These are phyloP conservation scores for Caloenas nicobarica DNA, from an alignment of 2,113 vertebrate genomes.

Conservation along the genomic window DNA sequence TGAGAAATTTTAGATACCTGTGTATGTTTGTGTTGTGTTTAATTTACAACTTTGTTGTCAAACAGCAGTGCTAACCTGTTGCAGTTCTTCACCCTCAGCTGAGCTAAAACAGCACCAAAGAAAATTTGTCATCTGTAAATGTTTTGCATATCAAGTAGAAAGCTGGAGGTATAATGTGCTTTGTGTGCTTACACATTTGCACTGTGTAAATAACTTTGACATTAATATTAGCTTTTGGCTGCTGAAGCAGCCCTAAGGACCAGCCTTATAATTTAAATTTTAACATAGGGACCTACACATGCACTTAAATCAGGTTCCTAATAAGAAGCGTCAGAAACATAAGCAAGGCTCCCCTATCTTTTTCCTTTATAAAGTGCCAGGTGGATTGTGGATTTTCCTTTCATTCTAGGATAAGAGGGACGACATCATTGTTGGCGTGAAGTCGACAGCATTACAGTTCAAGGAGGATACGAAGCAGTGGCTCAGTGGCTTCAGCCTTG, in stretches of 20 bases:
- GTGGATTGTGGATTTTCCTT: not conserved
- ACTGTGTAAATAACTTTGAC: not conserved
- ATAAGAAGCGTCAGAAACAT: not conserved
- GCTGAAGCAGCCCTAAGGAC: not conserved
- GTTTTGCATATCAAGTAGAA: not conserved
- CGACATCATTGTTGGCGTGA: conserved; percentile 86
- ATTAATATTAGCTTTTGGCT: not conserved
- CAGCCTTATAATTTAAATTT: not conserved
- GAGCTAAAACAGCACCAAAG: not conserved
- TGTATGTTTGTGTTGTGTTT: not conserved
- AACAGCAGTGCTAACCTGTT: not conserved
- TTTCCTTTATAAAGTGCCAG: not conserved
- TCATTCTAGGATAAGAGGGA: conserved; percentile 88
- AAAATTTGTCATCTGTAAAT: not conserved
- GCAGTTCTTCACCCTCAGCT: not conserved
- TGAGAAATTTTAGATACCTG: not conserved
- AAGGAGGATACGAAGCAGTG: conserved; percentile 87
- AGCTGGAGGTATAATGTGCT: not conserved
- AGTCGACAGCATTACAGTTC: conserved; percentile 90
- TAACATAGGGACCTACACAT: not conserved
- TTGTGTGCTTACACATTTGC: not conserved
- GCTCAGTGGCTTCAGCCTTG: conserved; percentile 85
- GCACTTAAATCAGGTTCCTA: not conserved
- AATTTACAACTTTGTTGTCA: not conserved
- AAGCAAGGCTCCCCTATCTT: not conserved